A percentile compares a stretch with the other conserved stretches of the same genome.
phyloP scores from a whole-genome alignment of 2,113 vertebrate species.

The Zosterops japonicus region DNA sequence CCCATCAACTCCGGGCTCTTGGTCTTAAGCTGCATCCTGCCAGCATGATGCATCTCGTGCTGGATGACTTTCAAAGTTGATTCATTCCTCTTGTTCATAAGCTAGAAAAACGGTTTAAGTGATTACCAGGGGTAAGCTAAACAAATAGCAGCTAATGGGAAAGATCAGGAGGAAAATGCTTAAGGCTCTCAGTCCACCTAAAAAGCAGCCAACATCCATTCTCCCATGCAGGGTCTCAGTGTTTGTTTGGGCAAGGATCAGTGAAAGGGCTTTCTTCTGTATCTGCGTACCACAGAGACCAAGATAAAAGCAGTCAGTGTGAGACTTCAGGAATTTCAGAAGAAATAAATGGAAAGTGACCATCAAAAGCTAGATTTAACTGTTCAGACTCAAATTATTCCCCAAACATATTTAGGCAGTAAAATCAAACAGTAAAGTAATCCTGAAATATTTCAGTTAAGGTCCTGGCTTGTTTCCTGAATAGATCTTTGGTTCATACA shows the following conservation, averaged over 20 bases:
- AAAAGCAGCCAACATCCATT: background rate
- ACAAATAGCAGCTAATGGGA: constrained; percentile 51
- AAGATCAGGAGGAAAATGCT: constrained; percentile 33
- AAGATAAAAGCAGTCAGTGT: background rate
- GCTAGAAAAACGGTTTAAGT: constrained; percentile 7
- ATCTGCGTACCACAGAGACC: constrained; percentile 4
- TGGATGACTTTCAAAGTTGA: constrained; percentile 46
- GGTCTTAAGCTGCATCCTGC: background rate
- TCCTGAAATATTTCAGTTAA: constrained; percentile 16
- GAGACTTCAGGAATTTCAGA: background rate
- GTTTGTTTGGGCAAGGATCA: constrained; percentile 39
- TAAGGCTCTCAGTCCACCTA: background rate
- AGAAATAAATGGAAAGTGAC: constrained; percentile 10
- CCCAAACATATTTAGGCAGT: background rate
- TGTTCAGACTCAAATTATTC: constrained; percentile 2
- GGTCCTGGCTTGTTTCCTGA: background rate
- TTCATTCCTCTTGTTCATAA: background rate
- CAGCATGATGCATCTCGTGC: background rate
- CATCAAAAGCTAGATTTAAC: constrained; percentile 35
- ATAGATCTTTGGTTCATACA: background rate
- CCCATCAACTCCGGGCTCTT: background rate
- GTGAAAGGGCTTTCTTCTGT: background rate
- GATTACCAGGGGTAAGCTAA: constrained; percentile 41
- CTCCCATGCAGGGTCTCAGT: background rate
- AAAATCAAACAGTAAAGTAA: constrained; percentile 12